Evolutionary conservation across 2,797 vertebrate species (phyloP).

Genomic region (Protonibea diacanthus): DNA sequence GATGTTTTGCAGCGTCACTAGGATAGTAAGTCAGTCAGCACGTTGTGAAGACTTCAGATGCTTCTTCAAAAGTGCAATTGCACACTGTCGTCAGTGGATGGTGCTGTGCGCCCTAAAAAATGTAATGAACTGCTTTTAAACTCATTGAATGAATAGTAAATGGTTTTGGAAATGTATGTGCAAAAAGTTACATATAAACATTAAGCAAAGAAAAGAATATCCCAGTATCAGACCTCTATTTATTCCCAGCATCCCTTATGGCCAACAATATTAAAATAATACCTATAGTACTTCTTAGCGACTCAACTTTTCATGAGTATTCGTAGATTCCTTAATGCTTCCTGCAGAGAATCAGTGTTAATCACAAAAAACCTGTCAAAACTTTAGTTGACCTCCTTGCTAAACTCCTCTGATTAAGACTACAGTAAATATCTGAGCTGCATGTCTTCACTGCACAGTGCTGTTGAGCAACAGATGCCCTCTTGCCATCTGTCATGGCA

Average conservation of each 20-base stretch:
- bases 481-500: neutral
- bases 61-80: constrained; percentile 23
- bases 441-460: neutral
- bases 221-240: neutral
- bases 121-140: neutral
- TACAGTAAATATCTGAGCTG: neutral
- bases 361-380: neutral
- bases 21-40: neutral
- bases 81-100: constrained; percentile 53
- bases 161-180: neutral
- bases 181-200: neutral
- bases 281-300: neutral
- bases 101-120: constrained; percentile 29
- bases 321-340: neutral
- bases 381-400: neutral
- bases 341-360: neutral
- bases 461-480: neutral
- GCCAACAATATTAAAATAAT: neutral
- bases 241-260: neutral
- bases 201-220: neutral
- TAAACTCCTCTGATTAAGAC: neutral
- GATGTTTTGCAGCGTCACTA: neutral
- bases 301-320: neutral
- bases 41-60: neutral
- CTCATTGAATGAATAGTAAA: neutral